phyloP scores from a whole-genome alignment of 2,888 invertebrate genomes.

The Cinara cedri region DNA sequence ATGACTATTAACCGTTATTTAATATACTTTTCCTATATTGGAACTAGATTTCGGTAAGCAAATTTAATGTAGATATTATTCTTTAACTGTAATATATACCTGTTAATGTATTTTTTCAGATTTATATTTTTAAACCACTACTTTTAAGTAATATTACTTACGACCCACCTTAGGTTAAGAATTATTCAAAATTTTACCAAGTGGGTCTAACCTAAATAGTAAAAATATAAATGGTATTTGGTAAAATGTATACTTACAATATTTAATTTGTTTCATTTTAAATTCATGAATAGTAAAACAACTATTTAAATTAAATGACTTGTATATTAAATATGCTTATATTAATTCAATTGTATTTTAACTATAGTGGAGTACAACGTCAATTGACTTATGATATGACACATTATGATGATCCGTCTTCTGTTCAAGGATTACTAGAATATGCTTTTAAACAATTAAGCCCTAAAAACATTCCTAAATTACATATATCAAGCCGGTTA shows the following conservation, averaged over 20 bases:
- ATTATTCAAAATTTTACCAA: background rate
- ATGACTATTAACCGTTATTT: conserved; percentile 70
- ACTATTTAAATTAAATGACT: background rate
- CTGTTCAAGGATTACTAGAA: conserved; percentile 78
- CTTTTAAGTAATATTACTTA: too few species aligned
- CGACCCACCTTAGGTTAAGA: too few species aligned
- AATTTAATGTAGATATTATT: background rate
- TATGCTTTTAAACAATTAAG: conserved; percentile 68
- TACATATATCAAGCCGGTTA: conserved; percentile 76
- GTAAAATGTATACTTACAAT: background rate
- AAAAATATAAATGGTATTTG: too few species aligned
- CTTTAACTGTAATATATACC: background rate
- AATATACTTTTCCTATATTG: conserved; percentile 77
- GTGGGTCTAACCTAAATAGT: too few species aligned
- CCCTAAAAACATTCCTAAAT: conserved; percentile 68
- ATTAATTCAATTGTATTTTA: conserved; percentile 23
- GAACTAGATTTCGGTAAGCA: conserved; percentile 75
- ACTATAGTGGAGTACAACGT: conserved; percentile 75
- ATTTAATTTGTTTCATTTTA: background rate
- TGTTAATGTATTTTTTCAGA: too few species aligned
- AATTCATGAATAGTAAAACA: background rate
- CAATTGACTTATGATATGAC: conserved; percentile 65
- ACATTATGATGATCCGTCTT: conserved; percentile 68
- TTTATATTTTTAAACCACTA: too few species aligned
- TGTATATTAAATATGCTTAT: background rate